Evolutionary conservation across 2,888 invertebrate species (phyloP).

Genomic region (Loripinus fragilis): DNA sequence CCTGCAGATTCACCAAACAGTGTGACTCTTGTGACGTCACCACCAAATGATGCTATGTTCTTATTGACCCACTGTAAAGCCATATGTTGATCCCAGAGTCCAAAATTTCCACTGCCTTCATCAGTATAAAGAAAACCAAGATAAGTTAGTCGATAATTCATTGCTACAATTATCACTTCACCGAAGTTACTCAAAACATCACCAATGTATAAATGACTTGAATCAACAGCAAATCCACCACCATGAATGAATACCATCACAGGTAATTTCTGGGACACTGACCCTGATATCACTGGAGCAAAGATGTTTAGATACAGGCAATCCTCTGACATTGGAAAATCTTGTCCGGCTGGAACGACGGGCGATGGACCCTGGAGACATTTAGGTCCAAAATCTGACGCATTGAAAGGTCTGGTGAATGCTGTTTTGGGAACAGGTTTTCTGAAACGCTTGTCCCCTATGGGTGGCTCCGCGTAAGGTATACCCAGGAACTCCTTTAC

Average conservation of each 20-base stretch:
- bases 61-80: background rate
- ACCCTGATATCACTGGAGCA: background rate
- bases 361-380: background rate
- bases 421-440: slow-evolving; percentile 27
- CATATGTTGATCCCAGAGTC: slow-evolving; percentile 2
- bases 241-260: background rate
- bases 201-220: background rate
- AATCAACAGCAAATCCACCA: background rate
- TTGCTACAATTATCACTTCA: too few species aligned
- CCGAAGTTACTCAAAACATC: background rate
- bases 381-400: background rate
- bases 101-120: background rate
- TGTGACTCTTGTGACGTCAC: background rate
- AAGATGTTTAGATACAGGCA: background rate
- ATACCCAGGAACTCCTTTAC: slow-evolving; percentile 26
- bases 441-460: slow-evolving; percentile 21
- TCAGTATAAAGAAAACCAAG: background rate
- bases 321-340: background rate
- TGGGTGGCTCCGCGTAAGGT: slow-evolving; percentile 1
- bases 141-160: too few species aligned
- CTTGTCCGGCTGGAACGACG: background rate
- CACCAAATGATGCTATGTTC: slow-evolving; percentile 7
- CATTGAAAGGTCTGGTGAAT: slow-evolving; percentile 19
- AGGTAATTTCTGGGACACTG: background rate
- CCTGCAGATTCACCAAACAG: background rate